phyloP scores from a whole-genome alignment of 2,888 invertebrate species.

The Cryptops parisi region DNA sequence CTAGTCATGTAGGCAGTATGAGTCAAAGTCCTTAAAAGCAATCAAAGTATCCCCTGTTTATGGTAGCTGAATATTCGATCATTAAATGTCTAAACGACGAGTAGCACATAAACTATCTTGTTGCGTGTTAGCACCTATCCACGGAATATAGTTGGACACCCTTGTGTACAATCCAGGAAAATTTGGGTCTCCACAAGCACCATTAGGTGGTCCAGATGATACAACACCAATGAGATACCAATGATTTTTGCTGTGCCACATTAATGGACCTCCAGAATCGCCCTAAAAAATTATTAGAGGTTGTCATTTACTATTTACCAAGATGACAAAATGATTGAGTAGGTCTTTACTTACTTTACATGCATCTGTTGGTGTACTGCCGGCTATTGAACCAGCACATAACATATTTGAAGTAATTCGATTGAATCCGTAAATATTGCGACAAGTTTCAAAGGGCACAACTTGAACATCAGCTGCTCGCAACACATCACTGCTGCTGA shows the following conservation, averaged over 20 bases:
- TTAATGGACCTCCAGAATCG: slow-evolving; percentile 12
- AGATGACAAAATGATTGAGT: too few species aligned
- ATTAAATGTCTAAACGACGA: too few species aligned
- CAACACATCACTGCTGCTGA: background rate
- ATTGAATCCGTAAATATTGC: background rate
- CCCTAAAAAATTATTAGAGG: slow-evolving; percentile 8
- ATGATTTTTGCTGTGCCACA: background rate
- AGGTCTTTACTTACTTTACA: slow-evolving; percentile 2
- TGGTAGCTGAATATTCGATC: too few species aligned
- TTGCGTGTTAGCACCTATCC: slow-evolving; percentile 6
- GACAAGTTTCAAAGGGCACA: background rate
- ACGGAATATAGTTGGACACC: slow-evolving; percentile 4
- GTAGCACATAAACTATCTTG: slow-evolving; percentile 2
- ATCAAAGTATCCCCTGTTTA: too few species aligned
- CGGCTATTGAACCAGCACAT: slow-evolving; percentile 2
- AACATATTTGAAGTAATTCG: background rate
- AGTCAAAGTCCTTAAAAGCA: too few species aligned
- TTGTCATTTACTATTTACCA: too few species aligned
- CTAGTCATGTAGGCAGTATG: too few species aligned
- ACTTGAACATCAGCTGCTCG: background rate
- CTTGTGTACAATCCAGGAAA: slow-evolving; percentile 7
- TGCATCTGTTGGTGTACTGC: background rate
- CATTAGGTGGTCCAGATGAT: slow-evolving; percentile 8
- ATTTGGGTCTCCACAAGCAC: slow-evolving; percentile 2
- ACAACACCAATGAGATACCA: slow-evolving; percentile 12